phyloP scores from a whole-genome alignment of 2,888 invertebrate species.

The Torymus texanus region DNA sequence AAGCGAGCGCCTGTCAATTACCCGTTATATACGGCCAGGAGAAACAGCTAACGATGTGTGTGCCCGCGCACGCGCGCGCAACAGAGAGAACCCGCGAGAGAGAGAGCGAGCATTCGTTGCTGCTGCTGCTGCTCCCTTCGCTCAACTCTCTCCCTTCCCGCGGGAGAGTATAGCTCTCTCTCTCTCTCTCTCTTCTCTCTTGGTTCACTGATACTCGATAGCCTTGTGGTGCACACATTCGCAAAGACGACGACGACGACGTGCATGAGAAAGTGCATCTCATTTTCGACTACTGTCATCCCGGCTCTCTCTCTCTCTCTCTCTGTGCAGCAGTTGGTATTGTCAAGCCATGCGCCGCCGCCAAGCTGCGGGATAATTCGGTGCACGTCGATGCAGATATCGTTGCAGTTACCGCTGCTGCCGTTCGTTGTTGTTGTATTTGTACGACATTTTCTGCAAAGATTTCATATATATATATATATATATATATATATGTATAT shows the following conservation, averaged over 20 bases:
- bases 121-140: conserved; percentile 56
- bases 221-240: conserved; percentile 50
- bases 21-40: conserved; percentile 75
- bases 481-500: too few relatives aligned
- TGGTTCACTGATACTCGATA: conserved; percentile 58
- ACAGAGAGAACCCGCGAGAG: conserved; percentile 30
- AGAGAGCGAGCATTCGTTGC: conserved; percentile 46
- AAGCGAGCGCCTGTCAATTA: conserved; percentile 75
- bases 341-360: conserved; percentile 21
- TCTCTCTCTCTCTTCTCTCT: too few relatives aligned
- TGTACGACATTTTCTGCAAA: too few relatives aligned
- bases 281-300: conserved; percentile 54
- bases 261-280: conserved; percentile 54
- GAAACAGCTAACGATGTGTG: conserved; percentile 64
- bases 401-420: neutral
- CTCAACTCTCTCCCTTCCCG: conserved; percentile 20
- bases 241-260: neutral
- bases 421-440: too few relatives aligned
- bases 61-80: neutral
- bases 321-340: conserved; percentile 25
- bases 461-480: too few relatives aligned
- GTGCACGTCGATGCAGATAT: conserved; percentile 41
- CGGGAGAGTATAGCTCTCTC: neutral
- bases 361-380: conserved; percentile 37
- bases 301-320: conserved; percentile 10